Percentiles rank a stretch among this genome's conserved stretches.
These are phyloP conservation scores for Albula glossodonta DNA, from an alignment of 2,113 vertebrate species.

Conservation along the genomic window DNA sequence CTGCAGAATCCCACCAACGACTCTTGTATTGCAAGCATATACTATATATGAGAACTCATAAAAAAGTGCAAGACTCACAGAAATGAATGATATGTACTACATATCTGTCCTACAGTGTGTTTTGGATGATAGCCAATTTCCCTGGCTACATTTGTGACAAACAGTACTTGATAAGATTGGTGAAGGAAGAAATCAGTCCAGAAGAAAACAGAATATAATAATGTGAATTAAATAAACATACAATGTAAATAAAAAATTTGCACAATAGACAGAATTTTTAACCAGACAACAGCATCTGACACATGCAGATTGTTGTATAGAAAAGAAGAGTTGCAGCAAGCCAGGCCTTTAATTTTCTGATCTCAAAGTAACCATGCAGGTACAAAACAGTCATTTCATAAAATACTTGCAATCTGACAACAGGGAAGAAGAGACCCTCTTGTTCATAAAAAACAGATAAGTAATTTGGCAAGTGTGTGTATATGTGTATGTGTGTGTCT, in stretches of 20 bases:
- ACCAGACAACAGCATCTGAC: neutral
- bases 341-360: conserved; percentile 1
- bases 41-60: too few species aligned
- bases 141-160: neutral
- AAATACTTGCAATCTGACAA: conserved; percentile 17
- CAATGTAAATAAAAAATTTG: too few species aligned
- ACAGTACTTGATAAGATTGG: too few species aligned
- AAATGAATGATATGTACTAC: too few species aligned
- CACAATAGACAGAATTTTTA: neutral
- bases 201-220: too few species aligned
- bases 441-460: conserved; percentile 13
- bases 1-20: too few species aligned
- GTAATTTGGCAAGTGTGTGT: neutral
- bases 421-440: conserved; percentile 7
- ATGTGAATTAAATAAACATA: too few species aligned
- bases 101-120: neutral
- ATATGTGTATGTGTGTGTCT: too few species aligned
- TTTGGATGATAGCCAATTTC: neutral
- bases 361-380: neutral
- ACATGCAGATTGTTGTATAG: neutral
- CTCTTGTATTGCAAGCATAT: too few species aligned
- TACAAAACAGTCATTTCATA: conserved; percentile 1
- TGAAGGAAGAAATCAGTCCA: too few species aligned
- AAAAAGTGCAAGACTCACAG: too few species aligned
- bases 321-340: conserved; percentile 1